Evolutionary conservation across 1,140 invertebrate species (phyloP).

Genomic region (Apocrypta bakeri): DNA sequence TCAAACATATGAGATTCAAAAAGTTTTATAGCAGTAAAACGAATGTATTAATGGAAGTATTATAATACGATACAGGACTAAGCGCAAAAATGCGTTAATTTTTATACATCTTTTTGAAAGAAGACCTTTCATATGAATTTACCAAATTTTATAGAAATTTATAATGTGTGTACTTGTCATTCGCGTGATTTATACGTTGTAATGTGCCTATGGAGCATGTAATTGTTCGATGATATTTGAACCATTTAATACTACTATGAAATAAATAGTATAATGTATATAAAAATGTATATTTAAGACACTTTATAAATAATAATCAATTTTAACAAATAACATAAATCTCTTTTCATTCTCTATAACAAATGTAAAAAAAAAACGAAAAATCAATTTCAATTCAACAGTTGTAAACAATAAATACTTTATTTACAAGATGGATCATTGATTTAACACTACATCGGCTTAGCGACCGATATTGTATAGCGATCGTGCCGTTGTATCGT

Average conservation of each 20-base stretch:
- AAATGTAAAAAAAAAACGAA: constrained; percentile 31
- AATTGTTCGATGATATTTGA: constrained; percentile 56
- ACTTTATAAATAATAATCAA: constrained; percentile 45
- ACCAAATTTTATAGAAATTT: constrained; percentile 53
- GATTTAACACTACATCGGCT: constrained; percentile 20
- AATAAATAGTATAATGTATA: constrained; percentile 55
- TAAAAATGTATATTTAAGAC: constrained; percentile 49
- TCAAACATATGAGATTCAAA: constrained; percentile 41
- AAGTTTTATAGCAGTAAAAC: constrained; percentile 29
- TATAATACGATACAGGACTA: constrained; percentile 41
- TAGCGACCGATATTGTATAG: constrained; percentile 9
- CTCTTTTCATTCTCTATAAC: constrained; percentile 38
- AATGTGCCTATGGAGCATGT: constrained; percentile 55
- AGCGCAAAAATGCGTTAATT: constrained; percentile 10
- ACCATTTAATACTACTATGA: constrained; percentile 47
- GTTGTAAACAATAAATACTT: constrained; percentile 65
- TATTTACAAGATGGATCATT: constrained; percentile 62
- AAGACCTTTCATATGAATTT: constrained; percentile 56
- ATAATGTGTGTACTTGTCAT: constrained; percentile 39
- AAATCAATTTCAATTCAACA: neutral
- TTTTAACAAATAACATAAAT: constrained; percentile 43
- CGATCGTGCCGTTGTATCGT: neutral
- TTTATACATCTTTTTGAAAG: constrained; percentile 46
- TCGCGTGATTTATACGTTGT: constrained; percentile 41
- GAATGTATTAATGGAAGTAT: constrained; percentile 48